phyloP scores from a whole-genome alignment of 2,888 invertebrate genomes.

The Tanytarsus gracilentus region DNA sequence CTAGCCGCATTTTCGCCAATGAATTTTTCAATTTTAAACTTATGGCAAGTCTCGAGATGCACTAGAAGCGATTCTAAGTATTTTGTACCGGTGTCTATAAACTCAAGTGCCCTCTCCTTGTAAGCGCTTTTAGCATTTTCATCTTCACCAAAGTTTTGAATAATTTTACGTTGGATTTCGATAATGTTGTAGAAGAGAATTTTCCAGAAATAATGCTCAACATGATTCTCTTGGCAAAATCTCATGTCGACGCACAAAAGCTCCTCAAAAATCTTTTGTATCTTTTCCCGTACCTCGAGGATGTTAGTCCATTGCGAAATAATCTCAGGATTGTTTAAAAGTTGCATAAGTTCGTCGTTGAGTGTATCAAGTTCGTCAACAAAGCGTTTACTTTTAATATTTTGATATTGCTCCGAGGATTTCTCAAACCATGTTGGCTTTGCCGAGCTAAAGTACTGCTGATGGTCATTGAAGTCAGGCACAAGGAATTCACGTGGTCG shows the following conservation, averaged over 20 bases:
- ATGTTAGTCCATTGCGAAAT: slow-evolving; percentile 58
- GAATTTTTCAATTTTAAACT: slow-evolving; percentile 28
- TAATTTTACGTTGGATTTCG: slow-evolving; percentile 65
- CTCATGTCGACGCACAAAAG: slow-evolving; percentile 70
- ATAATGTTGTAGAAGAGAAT: slow-evolving; percentile 80
- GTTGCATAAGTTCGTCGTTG: slow-evolving; percentile 57
- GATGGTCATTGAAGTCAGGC: slow-evolving; percentile 27
- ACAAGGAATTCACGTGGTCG: slow-evolving; percentile 6
- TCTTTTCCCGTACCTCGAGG: slow-evolving; percentile 49
- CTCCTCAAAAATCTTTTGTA: slow-evolving; percentile 59
- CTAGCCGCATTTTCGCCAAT: slow-evolving; percentile 30
- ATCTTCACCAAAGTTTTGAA: slow-evolving; percentile 51
- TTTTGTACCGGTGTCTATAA: slow-evolving; percentile 16
- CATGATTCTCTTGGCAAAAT: slow-evolving; percentile 76
- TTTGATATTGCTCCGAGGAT: slow-evolving; percentile 29
- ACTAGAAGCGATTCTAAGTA: slow-evolving; percentile 12
- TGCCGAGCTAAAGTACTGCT: slow-evolving; percentile 9
- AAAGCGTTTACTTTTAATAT: slow-evolving; percentile 51
- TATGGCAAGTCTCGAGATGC: background rate
- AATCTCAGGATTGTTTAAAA: slow-evolving; percentile 52
- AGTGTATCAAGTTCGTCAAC: slow-evolving; percentile 58
- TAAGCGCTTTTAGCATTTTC: slow-evolving; percentile 58
- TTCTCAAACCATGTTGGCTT: slow-evolving; percentile 5
- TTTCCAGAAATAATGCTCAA: slow-evolving; percentile 89
- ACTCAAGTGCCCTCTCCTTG: slow-evolving; percentile 49